Evolutionary conservation across 2,797 vertebrate genomes (phyloP).

Genomic region (Austrolebias charrua): DNA sequence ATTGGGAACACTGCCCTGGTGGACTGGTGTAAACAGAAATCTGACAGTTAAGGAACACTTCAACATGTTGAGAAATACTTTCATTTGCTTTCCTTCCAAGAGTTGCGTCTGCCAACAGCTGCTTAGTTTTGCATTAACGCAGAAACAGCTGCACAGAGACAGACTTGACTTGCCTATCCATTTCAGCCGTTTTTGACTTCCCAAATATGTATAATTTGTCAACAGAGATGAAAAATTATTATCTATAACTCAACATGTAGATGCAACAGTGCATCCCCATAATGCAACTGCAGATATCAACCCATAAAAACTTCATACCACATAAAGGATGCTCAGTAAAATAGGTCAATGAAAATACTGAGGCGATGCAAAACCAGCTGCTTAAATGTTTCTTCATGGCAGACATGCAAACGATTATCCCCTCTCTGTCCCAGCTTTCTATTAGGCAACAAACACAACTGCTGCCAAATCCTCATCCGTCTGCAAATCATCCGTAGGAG

Average conservation of each 20-base stretch:
- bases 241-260: not conserved
- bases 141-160: constrained; percentile 12
- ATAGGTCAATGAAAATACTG: constrained; percentile 24
- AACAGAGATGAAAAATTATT: not conserved
- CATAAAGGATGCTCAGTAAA: constrained; percentile 14
- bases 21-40: constrained; percentile 24
- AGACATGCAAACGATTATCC: constrained; percentile 33
- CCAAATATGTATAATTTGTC: constrained; percentile 5
- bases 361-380: constrained; percentile 47
- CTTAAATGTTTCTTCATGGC: constrained; percentile 27
- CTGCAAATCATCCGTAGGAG: not conserved
- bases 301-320: constrained; percentile 12
- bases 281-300: constrained; percentile 1
- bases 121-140: constrained; percentile 23
- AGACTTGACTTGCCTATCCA: not conserved
- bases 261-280: not conserved
- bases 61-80: constrained; percentile 12
- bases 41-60: constrained; percentile 13
- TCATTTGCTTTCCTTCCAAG: constrained; percentile 1
- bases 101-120: not conserved
- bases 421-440: constrained; percentile 29
- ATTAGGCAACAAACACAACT: constrained; percentile 16
- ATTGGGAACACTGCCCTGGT: constrained; percentile 18
- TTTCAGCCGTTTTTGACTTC: constrained; percentile 1
- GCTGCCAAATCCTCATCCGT: constrained; percentile 31